phyloP scores from a whole-genome alignment of 2,797 vertebrate genomes.

The Urophycis tenuis region DNA sequence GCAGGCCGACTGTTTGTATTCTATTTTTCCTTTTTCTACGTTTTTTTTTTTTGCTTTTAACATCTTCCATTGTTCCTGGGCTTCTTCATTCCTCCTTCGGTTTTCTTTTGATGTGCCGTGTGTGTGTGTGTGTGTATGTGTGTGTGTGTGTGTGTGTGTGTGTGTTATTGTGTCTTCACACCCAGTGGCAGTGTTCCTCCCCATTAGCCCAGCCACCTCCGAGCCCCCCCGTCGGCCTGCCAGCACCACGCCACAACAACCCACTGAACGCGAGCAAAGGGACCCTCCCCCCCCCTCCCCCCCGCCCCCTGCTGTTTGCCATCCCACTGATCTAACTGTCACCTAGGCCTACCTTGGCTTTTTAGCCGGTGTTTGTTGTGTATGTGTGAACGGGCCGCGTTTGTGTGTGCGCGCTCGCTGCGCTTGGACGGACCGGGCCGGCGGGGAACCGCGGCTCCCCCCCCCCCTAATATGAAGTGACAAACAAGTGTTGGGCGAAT shows the following conservation, averaged over 20 bases:
- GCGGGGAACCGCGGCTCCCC: neutral
- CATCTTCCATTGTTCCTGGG: constrained; percentile 10
- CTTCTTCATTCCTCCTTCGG: neutral
- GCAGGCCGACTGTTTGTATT: constrained; percentile 27
- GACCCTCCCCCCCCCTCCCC: neutral
- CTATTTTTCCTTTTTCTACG: neutral
- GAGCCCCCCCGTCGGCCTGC: neutral
- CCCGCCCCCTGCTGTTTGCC: constrained; percentile 1
- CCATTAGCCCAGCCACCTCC: neutral
- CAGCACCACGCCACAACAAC: neutral
- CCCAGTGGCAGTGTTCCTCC: constrained; percentile 6
- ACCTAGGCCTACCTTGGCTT: constrained; percentile 20
- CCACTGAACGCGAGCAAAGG: neutral
- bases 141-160: neutral
- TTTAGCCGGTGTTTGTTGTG: neutral
- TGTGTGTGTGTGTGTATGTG: neutral
- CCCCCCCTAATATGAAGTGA: constrained; percentile 3
- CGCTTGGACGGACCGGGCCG: neutral
- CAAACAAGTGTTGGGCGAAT: constrained; percentile 1
- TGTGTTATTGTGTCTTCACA: constrained; percentile 13
- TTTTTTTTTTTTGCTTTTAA: constrained; percentile 12
- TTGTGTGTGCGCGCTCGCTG: constrained; percentile 23
- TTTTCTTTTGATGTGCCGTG: constrained; percentile 1
- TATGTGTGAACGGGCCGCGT: neutral
- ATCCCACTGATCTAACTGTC: constrained; percentile 11